Evolutionary conservation across 1,140 invertebrate species (phyloP).

Genomic region (Drosophila pseudoobscura): DNA sequence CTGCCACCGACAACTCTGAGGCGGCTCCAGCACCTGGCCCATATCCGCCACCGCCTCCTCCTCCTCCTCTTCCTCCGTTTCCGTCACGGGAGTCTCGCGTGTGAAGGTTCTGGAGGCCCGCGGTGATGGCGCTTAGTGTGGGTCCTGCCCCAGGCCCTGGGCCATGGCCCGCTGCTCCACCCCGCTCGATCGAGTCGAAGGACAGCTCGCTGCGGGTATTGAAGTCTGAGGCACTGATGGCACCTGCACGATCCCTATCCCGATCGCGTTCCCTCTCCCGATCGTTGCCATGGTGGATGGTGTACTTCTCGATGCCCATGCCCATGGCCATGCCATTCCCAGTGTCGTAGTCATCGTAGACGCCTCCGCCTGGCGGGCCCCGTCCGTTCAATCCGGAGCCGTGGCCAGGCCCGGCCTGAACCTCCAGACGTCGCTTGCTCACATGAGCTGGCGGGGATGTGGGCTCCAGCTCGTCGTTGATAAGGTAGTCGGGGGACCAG

Average conservation of each 20-base stretch:
- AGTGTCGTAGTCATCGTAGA: conserved; percentile 62
- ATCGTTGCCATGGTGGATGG: conserved; percentile 74
- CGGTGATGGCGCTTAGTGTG: conserved; percentile 65
- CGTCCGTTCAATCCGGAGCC: conserved; percentile 46
- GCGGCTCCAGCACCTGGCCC: conserved; percentile 33
- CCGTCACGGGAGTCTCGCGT: conserved; percentile 56
- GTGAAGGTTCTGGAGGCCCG: conserved; percentile 73
- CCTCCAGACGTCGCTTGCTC: conserved; percentile 64
- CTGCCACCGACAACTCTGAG: conserved; percentile 49
- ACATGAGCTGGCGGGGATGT: conserved; percentile 58
- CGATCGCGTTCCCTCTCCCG: conserved; percentile 60
- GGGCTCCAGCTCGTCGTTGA: conserved; percentile 86
- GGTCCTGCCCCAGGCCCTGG: conserved; percentile 52
- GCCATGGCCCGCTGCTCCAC: conserved; percentile 32
- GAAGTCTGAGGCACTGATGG: conserved; percentile 79
- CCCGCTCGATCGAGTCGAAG: conserved; percentile 89
- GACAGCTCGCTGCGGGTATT: conserved; percentile 89
- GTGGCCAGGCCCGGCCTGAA: conserved; percentile 50
- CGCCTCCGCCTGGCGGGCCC: conserved; percentile 34
- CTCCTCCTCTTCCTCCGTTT: conserved; percentile 24
- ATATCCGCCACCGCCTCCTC: conserved; percentile 22
- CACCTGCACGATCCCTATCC: conserved; percentile 70
- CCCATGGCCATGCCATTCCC: conserved; percentile 60
- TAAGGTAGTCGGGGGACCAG: conserved; percentile 94
- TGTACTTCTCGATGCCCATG: conserved; percentile 69